Evolutionary conservation across 2,113 vertebrate genomes (phyloP).

Genomic region (Ploceus nigricollis): DNA sequence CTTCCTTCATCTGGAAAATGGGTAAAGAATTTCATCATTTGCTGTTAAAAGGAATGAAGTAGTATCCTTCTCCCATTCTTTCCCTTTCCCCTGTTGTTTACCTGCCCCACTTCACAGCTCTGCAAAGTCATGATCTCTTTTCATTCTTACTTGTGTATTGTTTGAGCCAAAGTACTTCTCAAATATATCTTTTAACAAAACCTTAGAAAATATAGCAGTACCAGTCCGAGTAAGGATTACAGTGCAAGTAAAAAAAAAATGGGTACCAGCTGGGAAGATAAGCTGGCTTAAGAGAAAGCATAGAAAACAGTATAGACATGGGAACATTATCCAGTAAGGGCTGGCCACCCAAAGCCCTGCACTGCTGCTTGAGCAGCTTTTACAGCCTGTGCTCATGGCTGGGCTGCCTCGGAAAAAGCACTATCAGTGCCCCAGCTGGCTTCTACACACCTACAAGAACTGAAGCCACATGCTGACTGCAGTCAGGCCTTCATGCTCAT

Average conservation of each 20-base stretch:
- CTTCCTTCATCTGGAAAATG: not conserved
- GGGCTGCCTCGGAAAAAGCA: not conserved
- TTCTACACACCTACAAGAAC: not conserved
- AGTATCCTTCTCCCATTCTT: not conserved
- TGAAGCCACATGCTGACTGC: not conserved
- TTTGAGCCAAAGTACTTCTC: not conserved
- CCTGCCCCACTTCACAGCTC: not conserved
- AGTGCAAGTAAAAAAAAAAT: not conserved
- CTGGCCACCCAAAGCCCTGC: not conserved
- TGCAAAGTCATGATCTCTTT: not conserved
- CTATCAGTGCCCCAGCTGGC: not conserved
- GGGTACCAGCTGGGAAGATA: fast-evolving
- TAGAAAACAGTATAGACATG: not conserved
- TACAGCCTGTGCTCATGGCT: not conserved
- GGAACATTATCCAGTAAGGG: not conserved
- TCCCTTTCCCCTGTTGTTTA: not conserved
- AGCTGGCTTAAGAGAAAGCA: not conserved
- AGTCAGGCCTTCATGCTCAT: not conserved
- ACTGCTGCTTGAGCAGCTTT: not conserved
- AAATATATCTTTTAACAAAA: not conserved
- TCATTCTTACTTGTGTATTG: not conserved
- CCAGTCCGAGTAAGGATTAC: not conserved
- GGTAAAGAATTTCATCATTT: not conserved
- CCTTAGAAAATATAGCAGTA: not conserved
- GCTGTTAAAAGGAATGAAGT: not conserved